A percentile compares a stretch with the other conserved stretches of the same genome.
Conservation (phyloP, 2,888 invertebrate species). For the Epiperipatus broadwayi region DNA sequence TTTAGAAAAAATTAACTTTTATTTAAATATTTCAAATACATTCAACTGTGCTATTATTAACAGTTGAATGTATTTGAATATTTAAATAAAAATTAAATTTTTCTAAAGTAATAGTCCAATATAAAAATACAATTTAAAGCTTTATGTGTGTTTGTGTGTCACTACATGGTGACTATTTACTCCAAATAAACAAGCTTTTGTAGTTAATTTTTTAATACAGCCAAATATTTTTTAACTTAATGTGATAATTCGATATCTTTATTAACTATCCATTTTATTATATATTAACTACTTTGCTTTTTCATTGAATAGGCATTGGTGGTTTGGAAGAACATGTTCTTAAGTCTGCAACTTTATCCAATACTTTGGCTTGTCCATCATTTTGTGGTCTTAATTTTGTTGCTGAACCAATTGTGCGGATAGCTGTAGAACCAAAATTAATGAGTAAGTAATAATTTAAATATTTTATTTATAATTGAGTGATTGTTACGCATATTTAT, state of each 20-base stretch:
- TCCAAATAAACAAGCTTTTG: no score
- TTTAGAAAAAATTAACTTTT: no score
- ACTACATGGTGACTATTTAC: no score
- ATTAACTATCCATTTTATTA: no score
- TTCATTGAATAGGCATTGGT: constrained; percentile 12
- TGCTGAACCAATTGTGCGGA: constrained; percentile 71
- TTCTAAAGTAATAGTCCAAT: no score
- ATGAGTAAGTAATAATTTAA: not conserved
- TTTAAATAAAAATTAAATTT: no score
- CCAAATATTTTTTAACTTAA: not conserved
- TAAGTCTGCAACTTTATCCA: constrained; percentile 74
- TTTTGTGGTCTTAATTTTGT: constrained; percentile 50
- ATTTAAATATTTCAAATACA: no score
- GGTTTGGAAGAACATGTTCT: constrained; percentile 55
- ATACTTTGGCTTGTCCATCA: constrained; percentile 57
- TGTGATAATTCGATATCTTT: not conserved
- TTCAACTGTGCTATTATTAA: no score
- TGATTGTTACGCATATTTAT: no score
- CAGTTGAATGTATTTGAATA: no score
- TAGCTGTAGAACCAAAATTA: constrained; percentile 61
- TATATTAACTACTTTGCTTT: not conserved
- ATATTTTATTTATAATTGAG: not conserved
- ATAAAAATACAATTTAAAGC: no score
- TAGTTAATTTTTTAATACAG: not conserved
- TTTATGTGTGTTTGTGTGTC: no score